Conservation (phyloP, 2,113 vertebrate species). For the Podilymbus podiceps region DNA sequence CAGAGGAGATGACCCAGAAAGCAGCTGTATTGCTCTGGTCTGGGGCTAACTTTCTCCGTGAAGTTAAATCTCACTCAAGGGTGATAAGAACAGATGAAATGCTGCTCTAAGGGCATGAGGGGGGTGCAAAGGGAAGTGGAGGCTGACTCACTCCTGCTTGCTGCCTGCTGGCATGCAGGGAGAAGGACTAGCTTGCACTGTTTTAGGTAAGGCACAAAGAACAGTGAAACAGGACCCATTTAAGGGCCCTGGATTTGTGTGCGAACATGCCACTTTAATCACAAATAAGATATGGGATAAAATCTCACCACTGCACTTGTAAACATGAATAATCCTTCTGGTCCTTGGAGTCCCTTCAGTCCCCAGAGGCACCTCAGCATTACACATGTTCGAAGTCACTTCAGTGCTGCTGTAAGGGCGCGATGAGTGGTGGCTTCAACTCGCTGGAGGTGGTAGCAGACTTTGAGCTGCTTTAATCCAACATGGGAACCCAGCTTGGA, state of each 20-base stretch:
- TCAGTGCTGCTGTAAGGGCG: neutral
- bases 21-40: neutral
- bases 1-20: neutral
- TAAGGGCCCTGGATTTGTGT: neutral
- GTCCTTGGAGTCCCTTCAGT: neutral
- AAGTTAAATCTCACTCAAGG: neutral
- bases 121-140: neutral
- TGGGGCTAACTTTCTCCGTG: neutral
- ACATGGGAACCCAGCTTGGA: neutral
- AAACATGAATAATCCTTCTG: neutral
- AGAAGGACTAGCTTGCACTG: neutral
- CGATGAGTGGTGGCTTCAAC: rapidly evolving
- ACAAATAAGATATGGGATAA: neutral
- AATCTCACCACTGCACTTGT: neutral
- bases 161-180: neutral
- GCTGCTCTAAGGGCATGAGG: neutral
- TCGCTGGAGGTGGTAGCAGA: neutral
- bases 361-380: rapidly evolving
- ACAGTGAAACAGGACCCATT: neutral
- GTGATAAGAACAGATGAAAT: neutral
- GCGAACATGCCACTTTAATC: rapidly evolving
- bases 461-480: neutral
- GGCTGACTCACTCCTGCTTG: neutral
- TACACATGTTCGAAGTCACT: rapidly evolving
- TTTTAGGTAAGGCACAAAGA: neutral